phyloP scores from a whole-genome alignment of 2,113 vertebrate genomes.

The Sapayoa aenigma region DNA sequence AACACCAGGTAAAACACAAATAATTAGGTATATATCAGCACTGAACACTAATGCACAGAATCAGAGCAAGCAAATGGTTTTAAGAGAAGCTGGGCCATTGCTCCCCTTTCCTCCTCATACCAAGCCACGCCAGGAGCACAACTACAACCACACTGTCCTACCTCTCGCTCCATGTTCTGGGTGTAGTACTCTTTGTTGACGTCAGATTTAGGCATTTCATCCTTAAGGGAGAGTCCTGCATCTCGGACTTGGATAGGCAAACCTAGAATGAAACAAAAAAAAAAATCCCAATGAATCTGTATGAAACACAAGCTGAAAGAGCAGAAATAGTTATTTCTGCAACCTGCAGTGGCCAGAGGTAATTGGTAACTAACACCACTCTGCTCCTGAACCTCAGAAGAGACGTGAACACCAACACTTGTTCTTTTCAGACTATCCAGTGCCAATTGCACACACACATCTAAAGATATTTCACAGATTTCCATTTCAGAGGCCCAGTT shows the following conservation, averaged over 20 bases:
- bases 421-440: not conserved
- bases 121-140: not conserved
- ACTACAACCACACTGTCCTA: not conserved
- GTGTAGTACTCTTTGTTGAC: slow-evolving; percentile 99
- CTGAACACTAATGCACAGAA: not conserved
- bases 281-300: not conserved
- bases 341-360: not conserved
- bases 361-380: not conserved
- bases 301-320: not conserved
- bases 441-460: accelerated
- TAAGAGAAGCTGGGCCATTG: not conserved
- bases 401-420: not conserved
- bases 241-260: slow-evolving; percentile 97
- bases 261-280: slow-evolving; percentile 71
- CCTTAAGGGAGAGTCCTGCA: slow-evolving; percentile 91
- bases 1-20: not conserved
- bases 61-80: not conserved
- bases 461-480: not conserved
- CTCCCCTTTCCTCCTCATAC: not conserved
- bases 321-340: not conserved
- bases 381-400: not conserved
- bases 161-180: slow-evolving; percentile 98
- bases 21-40: not conserved
- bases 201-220: slow-evolving; percentile 95
- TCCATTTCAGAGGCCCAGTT: not conserved